Evolutionary conservation across 1,140 invertebrate species (phyloP).

Genomic region (Lithobius niger): DNA sequence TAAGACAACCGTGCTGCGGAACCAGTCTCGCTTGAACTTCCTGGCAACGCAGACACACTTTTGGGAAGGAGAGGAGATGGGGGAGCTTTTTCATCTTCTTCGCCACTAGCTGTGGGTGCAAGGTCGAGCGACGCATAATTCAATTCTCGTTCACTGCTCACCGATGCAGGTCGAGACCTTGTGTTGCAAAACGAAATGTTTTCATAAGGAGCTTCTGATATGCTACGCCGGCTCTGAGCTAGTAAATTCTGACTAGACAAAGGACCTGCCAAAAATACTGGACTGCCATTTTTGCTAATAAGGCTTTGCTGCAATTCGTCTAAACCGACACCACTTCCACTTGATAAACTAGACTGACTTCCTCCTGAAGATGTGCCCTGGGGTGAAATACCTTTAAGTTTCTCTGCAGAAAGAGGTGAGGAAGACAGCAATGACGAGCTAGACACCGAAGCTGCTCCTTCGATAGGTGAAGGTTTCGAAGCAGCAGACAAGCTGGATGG

Average conservation of each 20-base stretch:
- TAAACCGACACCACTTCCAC: slow-evolving; percentile 2
- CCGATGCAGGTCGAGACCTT: slow-evolving; percentile 32
- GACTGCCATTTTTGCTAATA: too few relatives aligned
- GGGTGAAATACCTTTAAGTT: background rate
- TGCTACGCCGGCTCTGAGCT: too few relatives aligned
- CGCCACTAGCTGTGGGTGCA: background rate
- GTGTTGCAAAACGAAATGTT: slow-evolving; percentile 15
- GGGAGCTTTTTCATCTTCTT: slow-evolving; percentile 17
- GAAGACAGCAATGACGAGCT: too few relatives aligned
- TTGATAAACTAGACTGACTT: background rate
- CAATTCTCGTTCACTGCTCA: slow-evolving; percentile 35
- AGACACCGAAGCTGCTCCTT: too few relatives aligned
- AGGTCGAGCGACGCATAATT: slow-evolving; percentile 54
- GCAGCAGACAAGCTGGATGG: background rate
- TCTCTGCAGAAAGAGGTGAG: slow-evolving; percentile 1
- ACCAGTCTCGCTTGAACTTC: background rate
- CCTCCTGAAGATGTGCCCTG: background rate
- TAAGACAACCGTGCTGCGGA: slow-evolving; percentile 35
- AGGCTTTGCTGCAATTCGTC: background rate
- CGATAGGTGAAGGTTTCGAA: too few relatives aligned
- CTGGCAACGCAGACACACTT: background rate
- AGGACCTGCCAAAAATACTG: too few relatives aligned
- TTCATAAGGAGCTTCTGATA: slow-evolving; percentile 4
- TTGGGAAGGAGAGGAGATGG: slow-evolving; percentile 34
- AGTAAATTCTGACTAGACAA: too few relatives aligned